Evolutionary conservation across 2,797 vertebrate genomes (phyloP).

Genomic region (Cercopithecus mitis): DNA sequence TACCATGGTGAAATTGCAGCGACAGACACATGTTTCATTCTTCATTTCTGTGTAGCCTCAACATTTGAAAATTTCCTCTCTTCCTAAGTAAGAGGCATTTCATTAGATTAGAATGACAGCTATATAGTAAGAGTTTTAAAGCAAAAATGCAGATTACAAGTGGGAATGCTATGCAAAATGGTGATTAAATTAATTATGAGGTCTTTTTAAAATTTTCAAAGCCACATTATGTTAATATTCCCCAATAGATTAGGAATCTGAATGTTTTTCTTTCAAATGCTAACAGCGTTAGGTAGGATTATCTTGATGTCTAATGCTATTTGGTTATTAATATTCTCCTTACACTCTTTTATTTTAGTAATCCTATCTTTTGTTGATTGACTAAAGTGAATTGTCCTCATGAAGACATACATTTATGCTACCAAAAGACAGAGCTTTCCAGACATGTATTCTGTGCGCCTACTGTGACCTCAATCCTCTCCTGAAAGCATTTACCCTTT

Average conservation of each 20-base stretch:
- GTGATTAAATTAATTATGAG: conserved; percentile 73
- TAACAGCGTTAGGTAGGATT: conserved; percentile 32
- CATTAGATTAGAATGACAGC: conserved; percentile 27
- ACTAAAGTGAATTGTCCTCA: not conserved
- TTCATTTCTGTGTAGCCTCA: not conserved
- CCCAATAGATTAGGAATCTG: conserved; percentile 59
- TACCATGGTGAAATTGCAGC: conserved; percentile 50
- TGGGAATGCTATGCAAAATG: conserved; percentile 60
- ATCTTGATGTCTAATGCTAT: not conserved
- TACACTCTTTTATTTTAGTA: conserved; percentile 17
- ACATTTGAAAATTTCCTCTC: conserved; percentile 61
- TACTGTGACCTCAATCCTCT: not conserved
- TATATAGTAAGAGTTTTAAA: conserved; percentile 57
- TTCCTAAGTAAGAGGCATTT: conserved; percentile 68
- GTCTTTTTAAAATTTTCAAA: conserved; percentile 64
- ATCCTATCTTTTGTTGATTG: conserved; percentile 33
- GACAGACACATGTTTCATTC: conserved; percentile 29
- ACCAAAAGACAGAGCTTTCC: not conserved
- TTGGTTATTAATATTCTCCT: conserved; percentile 61
- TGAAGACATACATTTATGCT: not conserved
- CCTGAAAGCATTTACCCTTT: not conserved
- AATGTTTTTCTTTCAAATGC: conserved; percentile 59
- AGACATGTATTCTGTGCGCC: not conserved
- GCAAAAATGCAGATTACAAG: conserved; percentile 43
- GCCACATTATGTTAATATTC: conserved; percentile 63